Evolutionary conservation across 2,797 vertebrate genomes (phyloP), one percentile per base, ranked within the genome.

Genomic region (Oceanodroma leucorhoa): DNA sequence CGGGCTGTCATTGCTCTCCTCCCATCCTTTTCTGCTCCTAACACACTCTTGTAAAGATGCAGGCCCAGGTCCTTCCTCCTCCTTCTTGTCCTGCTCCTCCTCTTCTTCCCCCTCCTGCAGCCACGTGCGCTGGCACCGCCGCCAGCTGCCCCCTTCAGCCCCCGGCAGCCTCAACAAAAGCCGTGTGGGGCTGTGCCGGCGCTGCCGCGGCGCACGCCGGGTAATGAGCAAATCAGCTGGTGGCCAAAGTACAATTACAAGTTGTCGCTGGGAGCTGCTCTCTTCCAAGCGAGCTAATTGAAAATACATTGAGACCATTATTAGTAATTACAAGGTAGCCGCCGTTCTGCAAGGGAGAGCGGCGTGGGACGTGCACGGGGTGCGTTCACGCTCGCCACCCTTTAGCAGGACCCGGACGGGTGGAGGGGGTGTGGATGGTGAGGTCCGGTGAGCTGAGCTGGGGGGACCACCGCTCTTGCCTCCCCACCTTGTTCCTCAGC

Each of bases 281-380:
- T 69, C 73, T 71, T 90, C 73, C 85, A 55, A 92, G 79, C 0
- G 2, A 87, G 84, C 87, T 81, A 57, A 93, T 70, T 93, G 87
- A 62, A 81, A 48, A 69, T n/a, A 9, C 73, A 16, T 1, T 3
- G 65, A 67, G 40, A 10, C 43, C 24, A 11, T 66, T 50, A 53
- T 38, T 27, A 32, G 73, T 48, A 64, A 91, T 76, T 45, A 70
- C 4, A 20, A 83, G 61, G 70, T n/a, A 24, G 67, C 26, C 0
- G 2, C 55, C 4, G 2, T 10, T 83, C 36, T 13, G 50, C 17
- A 7, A 53, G 11, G 40, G 30, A 53, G 10, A n/a, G 38, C 0
- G 3, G 29, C 0, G 2, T n/a, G 62, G 75, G 48, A 11, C 0
- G 9, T 4, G 21, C 23, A 4, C 0, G 0, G 1, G 1, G 20